Evolutionary conservation across 1,140 invertebrate species (phyloP).

Genomic region (Atta texana): DNA sequence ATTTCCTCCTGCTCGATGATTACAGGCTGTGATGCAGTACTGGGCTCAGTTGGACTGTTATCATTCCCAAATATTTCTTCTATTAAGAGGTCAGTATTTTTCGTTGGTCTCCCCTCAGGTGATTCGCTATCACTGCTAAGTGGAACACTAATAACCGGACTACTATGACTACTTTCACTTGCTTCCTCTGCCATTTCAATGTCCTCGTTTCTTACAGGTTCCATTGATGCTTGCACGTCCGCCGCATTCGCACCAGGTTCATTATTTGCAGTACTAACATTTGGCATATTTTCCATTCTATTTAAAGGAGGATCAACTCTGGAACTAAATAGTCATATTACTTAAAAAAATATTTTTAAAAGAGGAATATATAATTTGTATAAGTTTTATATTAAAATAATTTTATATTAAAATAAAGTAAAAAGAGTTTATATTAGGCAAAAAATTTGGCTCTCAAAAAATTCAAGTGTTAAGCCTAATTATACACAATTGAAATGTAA

Average conservation of each 20-base stretch:
- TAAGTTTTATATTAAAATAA: too few species aligned
- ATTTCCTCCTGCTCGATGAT: slow-evolving; percentile 79
- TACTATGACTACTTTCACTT: slow-evolving; percentile 49
- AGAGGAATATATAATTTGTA: neutral
- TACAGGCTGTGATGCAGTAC: slow-evolving; percentile 76
- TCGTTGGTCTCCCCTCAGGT: neutral
- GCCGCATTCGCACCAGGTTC: neutral
- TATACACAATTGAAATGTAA: too few species aligned
- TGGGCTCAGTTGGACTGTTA: slow-evolving; percentile 43
- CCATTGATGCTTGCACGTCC: neutral
- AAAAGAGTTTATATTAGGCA: neutral
- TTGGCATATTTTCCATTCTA: slow-evolving; percentile 24
- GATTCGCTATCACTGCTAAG: slow-evolving; percentile 47
- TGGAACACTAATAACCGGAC: slow-evolving; percentile 32
- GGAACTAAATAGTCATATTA: neutral
- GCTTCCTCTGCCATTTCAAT: slow-evolving; percentile 70
- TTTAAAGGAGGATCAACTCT: neutral
- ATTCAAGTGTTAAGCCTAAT: neutral
- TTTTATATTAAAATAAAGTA: neutral
- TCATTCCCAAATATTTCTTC: slow-evolving; percentile 78
- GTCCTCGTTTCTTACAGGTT: slow-evolving; percentile 56
- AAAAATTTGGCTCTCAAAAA: neutral
- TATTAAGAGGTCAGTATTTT: slow-evolving; percentile 74
- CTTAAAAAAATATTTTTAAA: neutral
- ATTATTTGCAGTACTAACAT: slow-evolving; percentile 40